These are phyloP conservation scores for Piscicola geometra DNA, from an alignment of 2,888 invertebrate species.

Conservation along the genomic window DNA sequence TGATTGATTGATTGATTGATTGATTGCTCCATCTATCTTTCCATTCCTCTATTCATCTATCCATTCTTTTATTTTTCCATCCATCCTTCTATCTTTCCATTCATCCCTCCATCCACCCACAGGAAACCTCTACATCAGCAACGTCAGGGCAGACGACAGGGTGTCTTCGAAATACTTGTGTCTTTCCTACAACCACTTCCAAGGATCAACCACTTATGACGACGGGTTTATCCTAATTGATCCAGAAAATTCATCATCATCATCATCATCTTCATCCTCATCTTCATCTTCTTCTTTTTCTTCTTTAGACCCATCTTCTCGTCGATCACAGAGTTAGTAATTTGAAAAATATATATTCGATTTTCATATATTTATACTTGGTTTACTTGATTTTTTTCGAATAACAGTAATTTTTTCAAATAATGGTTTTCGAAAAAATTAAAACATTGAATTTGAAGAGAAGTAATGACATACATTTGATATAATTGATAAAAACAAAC, in stretches of 20 bases:
- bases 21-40: no score
- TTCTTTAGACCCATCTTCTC: no score
- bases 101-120: conserved; percentile 7
- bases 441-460: no score
- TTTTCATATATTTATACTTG: no score
- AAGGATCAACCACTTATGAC: conserved; percentile 9
- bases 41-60: not conserved
- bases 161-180: not conserved
- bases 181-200: conserved; percentile 2
- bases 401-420: no score
- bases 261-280: not conserved
- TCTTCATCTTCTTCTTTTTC: not conserved
- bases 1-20: no score
- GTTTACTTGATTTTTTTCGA: no score
- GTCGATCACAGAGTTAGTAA: no score
- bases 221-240: not conserved
- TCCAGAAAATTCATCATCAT: not conserved
- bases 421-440: no score
- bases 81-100: not conserved
- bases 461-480: no score
- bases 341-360: no score
- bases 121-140: conserved; percentile 7
- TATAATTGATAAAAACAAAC: no score
- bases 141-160: not conserved
- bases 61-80: not conserved